Evolutionary conservation across 2,113 vertebrate species (phyloP).

Genomic region (Pagrus major): DNA sequence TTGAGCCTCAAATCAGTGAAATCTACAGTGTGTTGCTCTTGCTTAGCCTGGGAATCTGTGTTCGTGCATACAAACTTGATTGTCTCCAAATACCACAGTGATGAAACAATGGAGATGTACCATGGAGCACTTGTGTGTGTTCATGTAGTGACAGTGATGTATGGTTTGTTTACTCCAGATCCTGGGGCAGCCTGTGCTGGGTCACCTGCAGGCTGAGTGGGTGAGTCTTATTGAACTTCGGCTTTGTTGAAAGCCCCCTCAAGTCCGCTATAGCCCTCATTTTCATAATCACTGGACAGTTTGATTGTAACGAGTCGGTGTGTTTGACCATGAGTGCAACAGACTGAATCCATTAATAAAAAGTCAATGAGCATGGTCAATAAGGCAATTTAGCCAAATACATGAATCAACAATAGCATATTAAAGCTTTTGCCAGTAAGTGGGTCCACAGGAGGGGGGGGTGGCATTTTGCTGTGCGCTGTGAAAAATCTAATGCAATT

Average conservation of each 20-base stretch:
- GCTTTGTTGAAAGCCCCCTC: slow-evolving; percentile 10
- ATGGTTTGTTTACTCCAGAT: slow-evolving; percentile 60
- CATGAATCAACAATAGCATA: slow-evolving; percentile 67
- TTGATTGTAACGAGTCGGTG: slow-evolving; percentile 43
- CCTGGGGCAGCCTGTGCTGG: background rate
- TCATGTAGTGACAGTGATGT: slow-evolving; percentile 30
- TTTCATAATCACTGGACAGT: slow-evolving; percentile 56
- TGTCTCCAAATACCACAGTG: background rate
- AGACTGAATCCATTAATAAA: slow-evolving; percentile 71
- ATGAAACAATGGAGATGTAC: slow-evolving; percentile 16
- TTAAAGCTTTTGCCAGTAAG: slow-evolving; percentile 68
- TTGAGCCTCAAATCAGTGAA: slow-evolving; percentile 9
- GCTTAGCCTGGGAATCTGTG: background rate
- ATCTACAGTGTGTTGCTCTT: background rate
- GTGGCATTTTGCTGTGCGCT: slow-evolving; percentile 46
- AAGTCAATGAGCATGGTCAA: slow-evolving; percentile 73
- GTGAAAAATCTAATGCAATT: slow-evolving; percentile 74
- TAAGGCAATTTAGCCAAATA: slow-evolving; percentile 72
- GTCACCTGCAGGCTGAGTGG: slow-evolving; percentile 33
- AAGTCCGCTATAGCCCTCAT: slow-evolving; percentile 13
- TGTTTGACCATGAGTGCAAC: slow-evolving; percentile 58
- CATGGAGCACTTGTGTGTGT: background rate
- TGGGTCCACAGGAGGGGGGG: slow-evolving; percentile 56
- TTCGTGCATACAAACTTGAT: background rate
- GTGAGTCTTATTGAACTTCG: slow-evolving; percentile 17